Evolutionary conservation across 1,140 invertebrate genomes (phyloP), one percentile per base, ranked within the genome.

Genomic region (Monochamus saltuarius): DNA sequence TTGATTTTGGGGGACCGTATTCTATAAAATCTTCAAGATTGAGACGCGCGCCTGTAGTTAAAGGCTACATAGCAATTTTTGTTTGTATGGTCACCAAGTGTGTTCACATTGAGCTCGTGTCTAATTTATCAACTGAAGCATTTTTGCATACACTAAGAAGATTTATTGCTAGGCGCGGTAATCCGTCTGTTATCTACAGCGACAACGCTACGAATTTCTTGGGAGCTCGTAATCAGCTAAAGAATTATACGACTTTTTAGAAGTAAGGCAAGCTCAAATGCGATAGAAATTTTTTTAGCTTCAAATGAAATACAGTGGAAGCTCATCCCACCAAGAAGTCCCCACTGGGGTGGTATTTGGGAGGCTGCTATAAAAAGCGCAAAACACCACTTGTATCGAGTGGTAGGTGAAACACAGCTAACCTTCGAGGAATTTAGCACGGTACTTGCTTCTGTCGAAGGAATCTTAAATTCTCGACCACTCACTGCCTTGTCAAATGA

Each of bases 1-100:
- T 71, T 0, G 73, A 74, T 39, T 73, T 68, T 39, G 68, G 62
- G 1, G 71, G 71, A 7, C 72, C 71, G 19, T 49, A n/a, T 55
- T 34, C n/a, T 3, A 38, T 38, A 13, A 52, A 52, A 38, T 3
- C 22, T 4, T 52, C 50, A 35, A 36, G 3, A 1, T 19, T 52
- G n/a, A 2, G 36, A 4, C 22, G 22, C 3, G 10, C 50, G 1
- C 13, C n/a, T 1, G 3, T 10, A 2, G 4, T 13, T 13, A 52
- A 52, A 22, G 4, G 17, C 7, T 52, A 52, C 36, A 36, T 52
- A 36, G 50, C 50, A 2, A n/a, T 52, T 2, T 37, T 52, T 38
- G 35, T 35, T 43, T 52, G 50, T 11, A 52, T 52, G 50, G 36
- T 14, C 1, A 52, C 50, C 6, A 52, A 36, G n/a, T 17, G 17